Evolutionary conservation across 2,797 vertebrate genomes (phyloP).

Genomic region (Eulemur rubriventer): DNA sequence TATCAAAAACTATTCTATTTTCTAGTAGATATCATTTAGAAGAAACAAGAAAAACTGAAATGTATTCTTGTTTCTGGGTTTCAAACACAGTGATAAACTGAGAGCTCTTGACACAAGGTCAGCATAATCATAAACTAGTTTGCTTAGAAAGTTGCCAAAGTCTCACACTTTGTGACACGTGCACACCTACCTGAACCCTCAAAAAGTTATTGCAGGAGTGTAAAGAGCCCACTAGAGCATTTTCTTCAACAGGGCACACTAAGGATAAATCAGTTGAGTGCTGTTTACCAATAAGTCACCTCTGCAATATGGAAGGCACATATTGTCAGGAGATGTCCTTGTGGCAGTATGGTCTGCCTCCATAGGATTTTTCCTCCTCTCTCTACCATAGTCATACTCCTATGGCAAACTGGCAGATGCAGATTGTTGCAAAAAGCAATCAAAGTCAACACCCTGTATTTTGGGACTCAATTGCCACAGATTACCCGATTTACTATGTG

Average conservation of each 20-base stretch:
- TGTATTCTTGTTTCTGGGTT: background rate
- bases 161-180: background rate
- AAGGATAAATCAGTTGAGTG: background rate
- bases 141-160: background rate
- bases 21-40: background rate
- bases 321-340: background rate
- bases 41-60: background rate
- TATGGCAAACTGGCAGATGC: background rate
- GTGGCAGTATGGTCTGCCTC: background rate
- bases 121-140: background rate
- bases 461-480: background rate
- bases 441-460: background rate
- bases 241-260: background rate
- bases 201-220: background rate
- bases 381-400: background rate
- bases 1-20: background rate
- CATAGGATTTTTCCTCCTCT: background rate
- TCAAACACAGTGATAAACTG: background rate
- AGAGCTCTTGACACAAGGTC: background rate
- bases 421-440: background rate
- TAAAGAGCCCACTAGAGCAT: background rate
- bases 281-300: background rate
- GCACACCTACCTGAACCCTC: background rate
- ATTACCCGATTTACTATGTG: background rate
- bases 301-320: background rate